Evolutionary conservation across 64 coral and sea anemone genomes (phyloP), one percentile per base, ranked within the genome.

Genomic region (Trachythela sp.): DNA sequence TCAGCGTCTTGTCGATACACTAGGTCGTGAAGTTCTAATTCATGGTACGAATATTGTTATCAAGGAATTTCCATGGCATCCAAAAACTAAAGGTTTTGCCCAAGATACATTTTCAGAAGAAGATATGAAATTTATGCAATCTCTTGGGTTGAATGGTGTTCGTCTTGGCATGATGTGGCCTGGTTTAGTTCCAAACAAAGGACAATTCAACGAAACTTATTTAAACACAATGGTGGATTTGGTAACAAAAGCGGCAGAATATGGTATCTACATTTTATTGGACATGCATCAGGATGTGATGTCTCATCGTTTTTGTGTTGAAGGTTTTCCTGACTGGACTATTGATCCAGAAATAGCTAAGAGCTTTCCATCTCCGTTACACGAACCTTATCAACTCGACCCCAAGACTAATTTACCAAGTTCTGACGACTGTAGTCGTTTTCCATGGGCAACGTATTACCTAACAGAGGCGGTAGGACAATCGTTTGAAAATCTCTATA

Each of bases 401-500:
- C 93, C 96, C 10, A 87, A 94, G 75, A 99, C 96, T 18, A 88
- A 86, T 0, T 91, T 93, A 48, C 96, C 96, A 45, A 89, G 42
- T 3, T 60, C 86, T 34, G 86, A 91, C 40, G 96, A 99, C 36
- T 99, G 96, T 58, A 86, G 86, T 27, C 94, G 92, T 48, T 93
- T 99, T 67, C 9, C 72, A 1, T 95, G 91, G 96, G 70, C 89
- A 27, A 64, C 91, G 26, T 99, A 99, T 42, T 99, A 99, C 54
- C 40, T 90, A n/a, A 88, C 93, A 22, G 93, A 99, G 84, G 96
- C 96, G 1, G 92, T 91, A 35, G 91, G 96, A 29, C 89, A 89
- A 11, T 91, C 96, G 0, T 99, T 99, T 85, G 93, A 99, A 85
- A 89, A 95, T 43, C 83, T 99, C 8, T 95, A 99, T 48, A 94